Conservation (phyloP, 1,140 invertebrate genomes). For the Pemphigus obesinymphae region DNA sequence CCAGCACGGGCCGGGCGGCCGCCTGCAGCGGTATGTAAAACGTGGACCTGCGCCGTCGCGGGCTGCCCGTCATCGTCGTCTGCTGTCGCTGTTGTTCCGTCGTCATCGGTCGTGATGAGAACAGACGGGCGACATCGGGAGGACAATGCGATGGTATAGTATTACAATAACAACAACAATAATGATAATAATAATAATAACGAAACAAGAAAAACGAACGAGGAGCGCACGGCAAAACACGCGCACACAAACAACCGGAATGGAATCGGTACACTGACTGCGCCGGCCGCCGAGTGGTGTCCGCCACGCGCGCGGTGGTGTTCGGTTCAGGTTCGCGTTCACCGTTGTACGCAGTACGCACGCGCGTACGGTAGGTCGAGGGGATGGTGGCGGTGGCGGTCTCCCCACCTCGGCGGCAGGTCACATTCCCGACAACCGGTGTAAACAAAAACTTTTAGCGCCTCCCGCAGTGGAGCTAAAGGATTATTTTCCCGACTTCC, state of each 20-base stretch:
- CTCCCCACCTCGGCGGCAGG: not conserved
- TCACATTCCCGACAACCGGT: slow-evolving; percentile 9
- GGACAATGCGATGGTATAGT: no score
- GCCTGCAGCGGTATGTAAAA: slow-evolving; percentile 55
- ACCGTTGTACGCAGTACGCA: not conserved
- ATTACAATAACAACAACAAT: not conserved
- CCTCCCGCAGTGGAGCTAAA: no score
- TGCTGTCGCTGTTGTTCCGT: not conserved
- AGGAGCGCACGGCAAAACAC: not conserved
- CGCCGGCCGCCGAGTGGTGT: not conserved
- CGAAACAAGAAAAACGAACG: not conserved
- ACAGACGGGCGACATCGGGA: no score
- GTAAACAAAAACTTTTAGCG: no score
- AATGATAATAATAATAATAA: not conserved
- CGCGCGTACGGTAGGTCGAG: not conserved
- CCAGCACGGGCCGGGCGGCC: slow-evolving; percentile 45
- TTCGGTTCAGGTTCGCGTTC: not conserved
- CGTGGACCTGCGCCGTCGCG: slow-evolving; percentile 52
- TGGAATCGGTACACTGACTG: not conserved
- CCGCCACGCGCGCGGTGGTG: not conserved
- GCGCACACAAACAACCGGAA: not conserved
- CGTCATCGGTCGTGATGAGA: not conserved
- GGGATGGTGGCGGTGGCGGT: not conserved
- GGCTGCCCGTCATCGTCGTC: slow-evolving; percentile 32
- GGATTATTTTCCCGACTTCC: no score